Base-by-base conservation (phyloP, 2,113 vertebrate genomes). In the Monopterus albus region DNA sequence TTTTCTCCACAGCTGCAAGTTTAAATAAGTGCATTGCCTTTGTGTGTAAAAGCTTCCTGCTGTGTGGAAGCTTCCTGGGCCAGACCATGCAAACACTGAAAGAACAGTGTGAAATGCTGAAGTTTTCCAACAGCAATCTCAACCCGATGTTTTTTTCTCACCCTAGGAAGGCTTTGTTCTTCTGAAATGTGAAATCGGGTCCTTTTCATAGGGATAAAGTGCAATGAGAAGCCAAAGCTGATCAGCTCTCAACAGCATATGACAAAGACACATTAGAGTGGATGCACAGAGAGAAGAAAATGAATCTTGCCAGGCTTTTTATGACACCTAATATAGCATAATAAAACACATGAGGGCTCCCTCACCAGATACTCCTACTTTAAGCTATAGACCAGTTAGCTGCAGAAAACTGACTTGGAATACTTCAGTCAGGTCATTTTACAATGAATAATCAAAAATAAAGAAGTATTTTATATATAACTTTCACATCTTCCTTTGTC, bases 171-270 rank as follows among this genome's bases (percentile, higher is more conserved):
- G 76, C 87, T 89, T 92, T 89, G 87, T 88, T 90, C 84, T 86
- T 87, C 81, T 74, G 81, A 88, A 84, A 88, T 83, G 73, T 67
- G 81, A 84, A 92, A 83, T 75, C 87, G 83, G 79, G 84, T 84
- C 77, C 84, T 75, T 86, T 84, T 86, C 73, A 55, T 20, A 39
- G 69, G 83, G 83, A 90, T 87, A 67, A 83, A 88, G 75, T 84
- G 74, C 77, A 84, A 79, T 78, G 75, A 87, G 79, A 80, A 83
- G 65, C 82, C 74, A 87, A 91, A 88, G 88, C 90, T 90, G 87
- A 88, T 89, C 84, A 68, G 79, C 84, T 75, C 81, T 86, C 66
- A 31, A 73, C 81, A 73, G 84, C 79, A 85, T 88, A 75, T 83
- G 78, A 88, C 87, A 86, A 85, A 89, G 81, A 78, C 70, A 81